Evolutionary conservation across 2,888 invertebrate genomes (phyloP), one percentile per base, ranked within the genome.

Genomic region (Ornithoptera alexandrae): DNA sequence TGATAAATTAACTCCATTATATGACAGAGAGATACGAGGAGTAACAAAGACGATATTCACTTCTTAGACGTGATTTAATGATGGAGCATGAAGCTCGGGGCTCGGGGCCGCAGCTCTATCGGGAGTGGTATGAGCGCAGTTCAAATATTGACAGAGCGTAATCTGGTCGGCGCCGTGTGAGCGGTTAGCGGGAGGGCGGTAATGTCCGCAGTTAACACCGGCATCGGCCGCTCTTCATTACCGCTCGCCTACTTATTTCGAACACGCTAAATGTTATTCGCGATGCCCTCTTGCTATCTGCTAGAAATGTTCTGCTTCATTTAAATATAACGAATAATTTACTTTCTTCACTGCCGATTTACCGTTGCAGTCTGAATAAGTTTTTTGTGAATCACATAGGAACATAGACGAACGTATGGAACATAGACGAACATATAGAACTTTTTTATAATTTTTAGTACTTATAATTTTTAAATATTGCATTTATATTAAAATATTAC

Each of bases 81-180:
- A 67, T 53, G 36, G 15, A 46, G 62, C 42, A 65, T 64, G 39
- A 68, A 50, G 57, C 59, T 22, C 22, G 22, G 22, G 50, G 65
- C 68, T 66, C 46, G 67, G 69, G 50, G 57, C 59, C 65, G 36
- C 50, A 59, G 56, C 42, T 39, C 58, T 65, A 46, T 67, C 71
- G 76, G 74, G 72, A 74, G 78, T 75, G 73, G 76, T 74, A 73
- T 76, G 71, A 67, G 68, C 65, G 72, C 73, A 78, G 80, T 79
- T 80, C 84, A 88, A 90, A 91, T 91, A 91, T 92, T 92, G 90
- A 92, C 87, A 84, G 82, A 86, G 86, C 79, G 89, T 91, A 91
- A 91, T 92, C 91, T 88, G 78, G 83, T 78, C 82, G 82, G 73
- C 72, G 68, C 72, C 81, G 82, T 79, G 76, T 80, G 82, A 77